These are phyloP conservation scores for Crocuta crocuta DNA, from an alignment of 2,113 vertebrate genomes.

Conservation along the genomic window DNA sequence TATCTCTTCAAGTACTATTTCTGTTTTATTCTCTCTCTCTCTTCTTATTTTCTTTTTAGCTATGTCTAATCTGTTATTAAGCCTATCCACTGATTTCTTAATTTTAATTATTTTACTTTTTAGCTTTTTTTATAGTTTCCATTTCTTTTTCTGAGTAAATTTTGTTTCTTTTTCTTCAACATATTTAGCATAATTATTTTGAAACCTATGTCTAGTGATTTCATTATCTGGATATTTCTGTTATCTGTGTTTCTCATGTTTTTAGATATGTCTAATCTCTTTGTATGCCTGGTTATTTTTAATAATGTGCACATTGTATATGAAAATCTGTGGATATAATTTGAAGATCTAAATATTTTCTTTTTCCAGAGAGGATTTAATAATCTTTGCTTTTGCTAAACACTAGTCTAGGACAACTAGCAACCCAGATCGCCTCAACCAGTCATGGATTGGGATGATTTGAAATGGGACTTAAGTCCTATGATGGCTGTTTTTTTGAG, in stretches of 20 bases:
- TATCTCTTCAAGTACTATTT: neutral
- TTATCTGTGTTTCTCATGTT: neutral
- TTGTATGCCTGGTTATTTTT: slow-evolving; percentile 34
- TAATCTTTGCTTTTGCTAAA: neutral
- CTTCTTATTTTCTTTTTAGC: neutral
- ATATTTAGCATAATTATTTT: slow-evolving; percentile 7
- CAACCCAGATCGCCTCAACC: neutral
- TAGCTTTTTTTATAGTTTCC: neutral
- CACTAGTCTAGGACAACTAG: neutral
- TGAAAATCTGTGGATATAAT: neutral
- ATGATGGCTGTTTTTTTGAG: neutral
- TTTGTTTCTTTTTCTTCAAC: slow-evolving; percentile 40
- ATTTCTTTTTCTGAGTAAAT: slow-evolving; percentile 20
- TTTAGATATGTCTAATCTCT: neutral
- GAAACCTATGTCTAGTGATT: neutral
- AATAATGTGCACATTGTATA: neutral
- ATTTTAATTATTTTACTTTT: slow-evolving; percentile 27
- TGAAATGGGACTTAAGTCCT: neutral
- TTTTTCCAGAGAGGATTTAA: neutral
- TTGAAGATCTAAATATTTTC: neutral
- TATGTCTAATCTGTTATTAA: neutral
- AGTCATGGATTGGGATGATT: neutral
- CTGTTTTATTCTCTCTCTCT: neutral
- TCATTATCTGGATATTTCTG: neutral
- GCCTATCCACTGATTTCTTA: neutral